These are phyloP conservation scores for Acrobasis consociella DNA, from an alignment of 2,888 invertebrate genomes.

Conservation along the genomic window DNA sequence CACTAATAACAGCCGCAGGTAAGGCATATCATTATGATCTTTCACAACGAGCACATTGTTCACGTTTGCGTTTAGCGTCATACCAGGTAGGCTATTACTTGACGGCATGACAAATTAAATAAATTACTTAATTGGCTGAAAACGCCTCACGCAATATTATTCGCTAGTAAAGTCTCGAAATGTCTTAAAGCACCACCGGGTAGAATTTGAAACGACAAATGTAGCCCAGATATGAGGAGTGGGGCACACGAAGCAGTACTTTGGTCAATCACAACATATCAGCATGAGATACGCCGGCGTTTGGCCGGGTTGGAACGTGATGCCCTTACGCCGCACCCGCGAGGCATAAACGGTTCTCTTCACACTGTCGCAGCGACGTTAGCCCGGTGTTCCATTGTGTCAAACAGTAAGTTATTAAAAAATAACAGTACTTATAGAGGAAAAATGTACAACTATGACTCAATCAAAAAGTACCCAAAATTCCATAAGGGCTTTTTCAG, in stretches of 20 bases:
- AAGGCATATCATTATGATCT: conserved; percentile 32
- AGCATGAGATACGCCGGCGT: conserved; percentile 12
- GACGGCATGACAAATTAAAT: conserved; percentile 23
- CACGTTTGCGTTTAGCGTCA: conserved; percentile 19
- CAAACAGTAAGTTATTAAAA: background rate
- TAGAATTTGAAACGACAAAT: background rate
- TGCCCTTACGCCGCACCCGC: conserved; percentile 11
- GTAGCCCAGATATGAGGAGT: background rate
- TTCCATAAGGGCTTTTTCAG: no score
- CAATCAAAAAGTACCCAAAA: no score
- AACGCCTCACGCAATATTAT: conserved; percentile 9
- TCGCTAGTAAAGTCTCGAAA: background rate
- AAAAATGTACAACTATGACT: no score
- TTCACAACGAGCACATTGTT: conserved; percentile 26
- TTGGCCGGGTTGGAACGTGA: conserved; percentile 18
- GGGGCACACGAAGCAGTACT: background rate
- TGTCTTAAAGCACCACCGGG: conserved; percentile 3
- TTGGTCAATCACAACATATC: conserved; percentile 19
- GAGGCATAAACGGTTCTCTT: conserved; percentile 20
- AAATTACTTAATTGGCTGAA: conserved; percentile 23
- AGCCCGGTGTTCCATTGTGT: conserved; percentile 12
- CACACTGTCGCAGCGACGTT: conserved; percentile 20
- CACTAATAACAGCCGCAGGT: conserved; percentile 58
- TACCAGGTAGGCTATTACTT: conserved; percentile 14
- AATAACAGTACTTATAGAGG: no score